Conservation (phyloP, 2,888 invertebrate species). For the Drosophila nr. medialis region DNA sequence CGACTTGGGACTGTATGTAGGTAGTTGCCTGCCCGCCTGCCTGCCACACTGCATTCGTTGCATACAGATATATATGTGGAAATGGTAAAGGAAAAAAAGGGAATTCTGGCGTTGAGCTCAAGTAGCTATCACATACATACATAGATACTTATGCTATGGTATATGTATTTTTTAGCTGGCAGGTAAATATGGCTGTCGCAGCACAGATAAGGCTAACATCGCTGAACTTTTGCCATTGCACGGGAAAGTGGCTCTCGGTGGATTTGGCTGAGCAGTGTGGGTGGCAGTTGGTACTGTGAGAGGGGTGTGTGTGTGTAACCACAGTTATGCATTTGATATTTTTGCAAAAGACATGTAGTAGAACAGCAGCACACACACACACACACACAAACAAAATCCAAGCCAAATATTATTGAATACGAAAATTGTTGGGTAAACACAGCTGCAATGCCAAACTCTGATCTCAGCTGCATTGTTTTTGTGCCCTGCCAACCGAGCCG, state of each 20-base stretch:
- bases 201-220: constrained; percentile 70
- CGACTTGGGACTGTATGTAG: neutral
- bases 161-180: constrained; percentile 56
- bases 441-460: constrained; percentile 57
- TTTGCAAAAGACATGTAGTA: constrained; percentile 70
- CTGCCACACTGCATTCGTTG: constrained; percentile 1
- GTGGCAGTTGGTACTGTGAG: neutral
- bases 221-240: constrained; percentile 57
- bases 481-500: constrained; percentile 43
- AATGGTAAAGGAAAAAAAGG: neutral
- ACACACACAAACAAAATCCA: constrained; percentile 43
- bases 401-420: constrained; percentile 77
- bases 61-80: constrained; percentile 3
- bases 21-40: neutral
- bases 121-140: constrained; percentile 46
- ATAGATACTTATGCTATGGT: constrained; percentile 7
- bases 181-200: constrained; percentile 78
- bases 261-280: neutral
- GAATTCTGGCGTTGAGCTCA: constrained; percentile 35
- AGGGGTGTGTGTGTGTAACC: constrained; percentile 37
- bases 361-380: constrained; percentile 50
- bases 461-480: constrained; percentile 51
- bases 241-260: constrained; percentile 23
- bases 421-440: constrained; percentile 76
- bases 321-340: constrained; percentile 75